phyloP scores from a whole-genome alignment of 1,140 invertebrate genomes.

The Cherax quadricarinatus region DNA sequence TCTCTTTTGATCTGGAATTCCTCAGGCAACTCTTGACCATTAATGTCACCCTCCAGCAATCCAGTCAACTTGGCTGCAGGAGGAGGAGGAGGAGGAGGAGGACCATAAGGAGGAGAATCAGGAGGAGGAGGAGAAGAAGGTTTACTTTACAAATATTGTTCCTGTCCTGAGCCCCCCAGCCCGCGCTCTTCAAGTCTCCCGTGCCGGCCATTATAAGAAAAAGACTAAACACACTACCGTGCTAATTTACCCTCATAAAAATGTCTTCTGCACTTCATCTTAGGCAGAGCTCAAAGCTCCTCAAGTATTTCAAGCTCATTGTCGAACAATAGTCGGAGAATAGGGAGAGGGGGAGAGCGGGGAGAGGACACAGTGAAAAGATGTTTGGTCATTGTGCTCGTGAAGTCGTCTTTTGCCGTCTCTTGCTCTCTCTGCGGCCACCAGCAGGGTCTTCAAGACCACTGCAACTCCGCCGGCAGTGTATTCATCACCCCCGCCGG shows the following conservation, averaged over 20 bases:
- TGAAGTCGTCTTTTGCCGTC: too few species aligned
- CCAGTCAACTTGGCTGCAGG: not conserved
- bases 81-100: too few species aligned
- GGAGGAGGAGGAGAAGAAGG: not conserved
- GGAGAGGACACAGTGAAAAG: not conserved
- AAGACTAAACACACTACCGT: not conserved
- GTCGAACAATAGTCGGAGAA: not conserved
- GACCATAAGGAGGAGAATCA: too few species aligned
- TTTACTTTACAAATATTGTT: not conserved
- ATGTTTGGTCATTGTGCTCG: not conserved
- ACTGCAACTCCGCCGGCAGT: not conserved
- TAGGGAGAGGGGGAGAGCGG: too few species aligned
- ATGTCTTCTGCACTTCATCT: not conserved
- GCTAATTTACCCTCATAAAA: not conserved
- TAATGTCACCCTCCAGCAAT: not conserved
- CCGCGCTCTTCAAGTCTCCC: too few species aligned
- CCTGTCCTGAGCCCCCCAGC: not conserved
- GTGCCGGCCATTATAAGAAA: not conserved
- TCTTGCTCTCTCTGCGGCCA: not conserved
- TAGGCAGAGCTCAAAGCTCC: not conserved
- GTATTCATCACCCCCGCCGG: conserved; percentile 46
- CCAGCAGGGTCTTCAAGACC: not conserved
- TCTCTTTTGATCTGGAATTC: not conserved
- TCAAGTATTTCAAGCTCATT: not conserved
- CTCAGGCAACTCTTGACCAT: not conserved